Evolutionary conservation across 2,888 invertebrate species (phyloP), one percentile per base, ranked within the genome.

Genomic region (Entomobrya proxima): DNA sequence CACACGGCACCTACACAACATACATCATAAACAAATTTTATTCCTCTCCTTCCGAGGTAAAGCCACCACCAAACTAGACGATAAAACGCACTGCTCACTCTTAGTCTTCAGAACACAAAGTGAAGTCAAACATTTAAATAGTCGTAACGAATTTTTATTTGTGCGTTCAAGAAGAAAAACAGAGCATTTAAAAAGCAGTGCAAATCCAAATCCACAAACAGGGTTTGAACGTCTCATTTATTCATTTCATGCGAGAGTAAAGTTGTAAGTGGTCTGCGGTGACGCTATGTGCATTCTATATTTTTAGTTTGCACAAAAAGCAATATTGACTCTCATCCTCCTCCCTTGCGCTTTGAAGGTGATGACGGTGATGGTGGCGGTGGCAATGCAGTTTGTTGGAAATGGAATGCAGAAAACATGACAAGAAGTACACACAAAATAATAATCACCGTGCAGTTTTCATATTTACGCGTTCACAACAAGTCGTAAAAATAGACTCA

Each of bases 401-500:
- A 55, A 37, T 75, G 75, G 74, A 74, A 50, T 50, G 74, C 74
- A 52, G 52, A 32, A 30, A 72, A 52, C 35, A 74, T 75, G 4
- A 75, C 15, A 75, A 74, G 6, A 15, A 4, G 4, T 32, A 64
- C 7, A 69, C 27, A 47, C 47, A 15, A 37, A 69, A 32, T 72
- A 74, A 72, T 52, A n/a, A 35, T 40, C 37, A 32, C 18, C 55
- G 37, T 52, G 32, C 50, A 30, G 32, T 24, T 55, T 55, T 52
- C 37, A 32, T 55, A 74, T 35, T 74, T 74, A 32, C 18, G 55
- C 24, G 52, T 55, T 75, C 75, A 75, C 75, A 75, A 75, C 52
- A 75, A 75, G 75, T 75, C 75, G 55, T 55, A 75, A 75, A 75
- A 75, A 37, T 75, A 55, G 55, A 75, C 35, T 72, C 47, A 35